A percentile compares a stretch with the other conserved stretches of the same genome.
Conservation (phyloP, 2,888 invertebrate genomes). For the Malthinus seriepunctatus region DNA sequence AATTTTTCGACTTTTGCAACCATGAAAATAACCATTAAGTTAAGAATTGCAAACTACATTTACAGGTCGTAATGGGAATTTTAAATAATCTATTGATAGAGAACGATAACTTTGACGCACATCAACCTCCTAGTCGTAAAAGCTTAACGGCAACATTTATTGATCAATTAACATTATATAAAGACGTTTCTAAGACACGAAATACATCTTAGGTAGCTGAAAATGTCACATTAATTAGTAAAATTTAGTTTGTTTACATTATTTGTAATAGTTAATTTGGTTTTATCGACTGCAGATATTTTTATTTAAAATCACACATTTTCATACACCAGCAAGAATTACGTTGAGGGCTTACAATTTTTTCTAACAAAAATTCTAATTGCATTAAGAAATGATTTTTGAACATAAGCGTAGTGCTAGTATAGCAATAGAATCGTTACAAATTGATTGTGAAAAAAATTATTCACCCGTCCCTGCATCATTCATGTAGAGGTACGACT, state of each 20-base stretch:
- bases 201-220: background rate
- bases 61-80: constrained; percentile 43
- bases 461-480: too few species aligned
- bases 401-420: too few species aligned
- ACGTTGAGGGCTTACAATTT: background rate
- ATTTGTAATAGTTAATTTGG: too few species aligned
- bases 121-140: constrained; percentile 24
- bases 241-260: background rate
- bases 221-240: constrained; percentile 7
- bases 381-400: too few species aligned
- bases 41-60: constrained; percentile 42
- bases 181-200: constrained; percentile 14
- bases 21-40: constrained; percentile 43
- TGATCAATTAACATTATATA: constrained; percentile 28
- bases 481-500: too few species aligned
- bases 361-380: too few species aligned
- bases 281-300: background rate
- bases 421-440: too few species aligned
- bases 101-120: constrained; percentile 32
- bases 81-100: constrained; percentile 35
- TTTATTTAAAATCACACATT: background rate
- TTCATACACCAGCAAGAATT: background rate
- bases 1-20: constrained; percentile 32
- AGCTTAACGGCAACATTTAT: constrained; percentile 28
- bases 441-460: too few species aligned